A percentile compares a stretch with the other conserved stretches of the same genome.
These are phyloP conservation scores for Metacarcinus magister DNA, from an alignment of 2,888 invertebrate genomes.

Conservation along the genomic window DNA sequence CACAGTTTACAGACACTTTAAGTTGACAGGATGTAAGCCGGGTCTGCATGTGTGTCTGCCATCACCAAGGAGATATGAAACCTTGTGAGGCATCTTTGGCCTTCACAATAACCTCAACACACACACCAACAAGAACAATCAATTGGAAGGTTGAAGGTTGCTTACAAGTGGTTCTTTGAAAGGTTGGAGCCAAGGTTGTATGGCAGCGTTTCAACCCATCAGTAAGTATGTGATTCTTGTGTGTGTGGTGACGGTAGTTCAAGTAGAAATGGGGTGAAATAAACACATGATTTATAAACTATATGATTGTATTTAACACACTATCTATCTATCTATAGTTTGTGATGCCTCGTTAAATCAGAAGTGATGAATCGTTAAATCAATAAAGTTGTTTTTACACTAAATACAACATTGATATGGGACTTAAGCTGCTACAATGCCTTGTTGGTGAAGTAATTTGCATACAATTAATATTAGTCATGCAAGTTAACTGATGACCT, in stretches of 20 bases:
- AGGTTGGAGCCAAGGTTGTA: neutral
- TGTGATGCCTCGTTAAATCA: neutral
- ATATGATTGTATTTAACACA: conserved; percentile 8
- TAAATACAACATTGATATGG: neutral
- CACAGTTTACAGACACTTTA: neutral
- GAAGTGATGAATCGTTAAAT: neutral
- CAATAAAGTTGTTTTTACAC: neutral
- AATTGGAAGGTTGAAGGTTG: neutral
- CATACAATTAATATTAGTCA: neutral
- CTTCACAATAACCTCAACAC: neutral
- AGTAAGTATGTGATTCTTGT: neutral
- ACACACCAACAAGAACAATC: neutral
- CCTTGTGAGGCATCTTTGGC: neutral
- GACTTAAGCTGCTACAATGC: neutral
- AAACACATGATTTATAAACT: neutral
- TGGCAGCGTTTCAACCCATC: neutral
- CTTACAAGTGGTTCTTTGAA: neutral
- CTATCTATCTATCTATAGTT: neutral
- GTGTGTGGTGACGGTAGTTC: neutral
- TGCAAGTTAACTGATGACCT: neutral
- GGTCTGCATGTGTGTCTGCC: neutral
- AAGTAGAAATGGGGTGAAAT: neutral
- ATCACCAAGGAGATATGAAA: neutral
- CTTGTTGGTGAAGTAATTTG: neutral
- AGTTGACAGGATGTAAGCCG: neutral